Conservation (phyloP, 1,140 invertebrate species). For the Pararge aegeria region DNA sequence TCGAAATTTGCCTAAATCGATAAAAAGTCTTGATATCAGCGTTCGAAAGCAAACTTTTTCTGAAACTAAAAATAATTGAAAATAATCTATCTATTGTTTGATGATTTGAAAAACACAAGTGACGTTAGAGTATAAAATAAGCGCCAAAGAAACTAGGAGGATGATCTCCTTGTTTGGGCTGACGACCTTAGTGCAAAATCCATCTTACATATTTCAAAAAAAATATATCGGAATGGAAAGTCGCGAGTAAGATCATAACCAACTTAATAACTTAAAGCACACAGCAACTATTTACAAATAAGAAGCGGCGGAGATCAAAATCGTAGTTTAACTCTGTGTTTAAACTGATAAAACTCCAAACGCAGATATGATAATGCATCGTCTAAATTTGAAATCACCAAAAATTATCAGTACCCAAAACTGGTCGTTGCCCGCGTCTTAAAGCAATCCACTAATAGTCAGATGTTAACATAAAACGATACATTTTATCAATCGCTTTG, state of each 20-base stretch:
- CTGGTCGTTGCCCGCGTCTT: not conserved
- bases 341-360: not conserved
- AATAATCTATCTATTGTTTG: not conserved
- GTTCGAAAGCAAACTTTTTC: not conserved
- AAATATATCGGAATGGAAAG: not conserved
- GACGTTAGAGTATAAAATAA: not conserved
- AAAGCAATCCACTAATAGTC: too few species aligned
- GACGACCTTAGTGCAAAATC: slow-evolving; percentile 10
- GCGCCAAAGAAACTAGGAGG: not conserved
- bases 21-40: too few species aligned
- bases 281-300: slow-evolving; percentile 17
- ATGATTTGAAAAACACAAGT: not conserved
- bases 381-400: not conserved
- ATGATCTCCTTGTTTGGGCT: not conserved
- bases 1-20: not conserved
- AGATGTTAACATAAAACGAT: not conserved
- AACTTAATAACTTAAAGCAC: slow-evolving; percentile 6
- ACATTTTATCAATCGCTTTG: not conserved
- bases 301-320: slow-evolving; percentile 2
- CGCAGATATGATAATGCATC: not conserved
- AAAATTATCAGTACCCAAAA: not conserved
- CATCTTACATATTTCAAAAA: not conserved
- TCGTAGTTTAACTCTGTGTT: not conserved
- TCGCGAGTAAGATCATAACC: slow-evolving; percentile 7
- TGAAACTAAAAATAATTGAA: not conserved